Evolutionary conservation across 2,888 invertebrate species (phyloP), one percentile per base, ranked within the genome.

Genomic region (Anthrax anthrax): DNA sequence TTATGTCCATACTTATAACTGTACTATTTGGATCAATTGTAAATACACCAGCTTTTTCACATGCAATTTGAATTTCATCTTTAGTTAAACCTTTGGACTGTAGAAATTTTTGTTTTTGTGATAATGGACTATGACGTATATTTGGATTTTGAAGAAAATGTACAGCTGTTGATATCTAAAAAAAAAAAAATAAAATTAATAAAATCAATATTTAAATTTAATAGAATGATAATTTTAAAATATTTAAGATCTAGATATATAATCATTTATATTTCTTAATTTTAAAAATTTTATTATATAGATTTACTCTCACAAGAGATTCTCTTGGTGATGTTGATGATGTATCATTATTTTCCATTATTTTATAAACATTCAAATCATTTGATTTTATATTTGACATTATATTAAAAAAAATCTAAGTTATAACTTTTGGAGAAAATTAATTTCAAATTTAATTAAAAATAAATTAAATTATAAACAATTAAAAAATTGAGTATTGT

Each of bases 111-210:
- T 85, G 82, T 59, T 86, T 88, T 63, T 87, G 84, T 47, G 78
- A 74, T 45, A 84, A 61, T 1, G 88, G 80, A 56, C 84, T 86
- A 54, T 77, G 72, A 44, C 78, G 75, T 3, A 91, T 87, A 63
- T 82, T 86, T n/a, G 84, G 82, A 70, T 90, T 90, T 63, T 81
- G 78, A 44, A 91, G 70, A 70, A 91, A 91, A 59, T 84, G 86
- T 4, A 89, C 77, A 6, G 90, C 90, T 14, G 89, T 89, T 55
- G 78, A 76, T 23, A 23, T 23, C 29, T 32, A 32, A 32, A 32
- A 32, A 32, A 32, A 32, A 32, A 32, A 29, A 32, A 32, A 32
- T 12, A 32, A 32, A 32, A 3, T 12, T 12, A 32, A 12, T 32
- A 12, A 32, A 32, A 12, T 32, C 23, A n/a, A 23, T 6, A 8